phyloP scores from a whole-genome alignment of 2,113 vertebrate genomes.

The Sinocyclocheilus rhinocerous region DNA sequence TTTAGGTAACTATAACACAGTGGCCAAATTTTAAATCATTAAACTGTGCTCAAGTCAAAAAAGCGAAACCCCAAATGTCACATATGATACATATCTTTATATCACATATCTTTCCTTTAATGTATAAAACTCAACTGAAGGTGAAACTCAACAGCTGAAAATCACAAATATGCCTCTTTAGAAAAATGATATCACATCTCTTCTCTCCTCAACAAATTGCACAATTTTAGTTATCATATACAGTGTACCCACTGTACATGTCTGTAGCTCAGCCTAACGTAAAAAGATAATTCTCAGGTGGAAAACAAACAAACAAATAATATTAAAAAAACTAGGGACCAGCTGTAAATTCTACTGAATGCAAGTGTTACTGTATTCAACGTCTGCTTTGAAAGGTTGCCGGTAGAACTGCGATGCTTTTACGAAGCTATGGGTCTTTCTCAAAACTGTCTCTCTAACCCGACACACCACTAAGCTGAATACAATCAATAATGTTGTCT shows the following conservation, averaged over 20 bases:
- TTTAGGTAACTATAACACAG: no score
- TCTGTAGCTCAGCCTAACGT: not conserved
- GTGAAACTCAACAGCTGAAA: not conserved
- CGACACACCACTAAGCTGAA: constrained; percentile 18
- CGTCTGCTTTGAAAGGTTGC: not conserved
- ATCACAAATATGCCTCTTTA: not conserved
- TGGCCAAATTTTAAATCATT: no score
- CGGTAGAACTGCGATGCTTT: not conserved
- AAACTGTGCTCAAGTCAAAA: not conserved
- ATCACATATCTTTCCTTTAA: not conserved
- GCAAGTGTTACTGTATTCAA: not conserved
- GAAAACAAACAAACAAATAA: not conserved
- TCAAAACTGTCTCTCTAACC: constrained; percentile 4
- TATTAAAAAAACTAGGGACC: not conserved
- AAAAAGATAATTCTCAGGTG: not conserved
- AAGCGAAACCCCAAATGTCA: no score
- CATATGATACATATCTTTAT: not conserved
- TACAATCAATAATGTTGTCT: constrained; percentile 28
- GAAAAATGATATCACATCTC: not conserved
- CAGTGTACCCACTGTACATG: no score
- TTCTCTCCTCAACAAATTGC: not conserved
- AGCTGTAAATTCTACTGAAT: not conserved
- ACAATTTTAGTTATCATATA: no score
- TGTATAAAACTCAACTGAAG: not conserved
- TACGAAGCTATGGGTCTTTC: not conserved